Conservation (phyloP, 2,113 vertebrate species). For the Naja naja region DNA sequence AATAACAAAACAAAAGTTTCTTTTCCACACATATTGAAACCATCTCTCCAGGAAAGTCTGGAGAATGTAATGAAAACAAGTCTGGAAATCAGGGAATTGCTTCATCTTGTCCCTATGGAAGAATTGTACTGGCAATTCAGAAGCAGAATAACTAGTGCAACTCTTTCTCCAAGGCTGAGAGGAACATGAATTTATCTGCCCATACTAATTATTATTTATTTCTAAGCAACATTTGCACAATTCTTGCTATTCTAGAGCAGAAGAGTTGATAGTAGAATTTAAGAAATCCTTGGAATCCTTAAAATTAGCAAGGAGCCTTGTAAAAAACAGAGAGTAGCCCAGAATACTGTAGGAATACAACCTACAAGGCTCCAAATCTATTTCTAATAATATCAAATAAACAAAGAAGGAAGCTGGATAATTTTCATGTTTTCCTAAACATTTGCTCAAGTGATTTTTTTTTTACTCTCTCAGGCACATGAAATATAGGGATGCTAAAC, state of each 20-base stretch:
- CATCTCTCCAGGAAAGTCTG: background rate
- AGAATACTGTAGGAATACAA: background rate
- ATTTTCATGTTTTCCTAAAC: background rate
- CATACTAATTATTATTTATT: background rate
- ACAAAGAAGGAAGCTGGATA: background rate
- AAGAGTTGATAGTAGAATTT: background rate
- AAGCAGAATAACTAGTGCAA: background rate
- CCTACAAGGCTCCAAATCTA: background rate
- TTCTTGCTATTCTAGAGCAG: background rate
- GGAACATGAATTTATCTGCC: background rate
- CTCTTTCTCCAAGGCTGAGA: background rate
- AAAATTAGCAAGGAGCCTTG: background rate
- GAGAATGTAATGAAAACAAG: background rate
- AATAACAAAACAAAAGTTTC: background rate
- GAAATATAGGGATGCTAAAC: background rate
- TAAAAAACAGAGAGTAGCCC: background rate
- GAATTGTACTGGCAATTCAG: background rate
- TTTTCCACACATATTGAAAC: background rate
- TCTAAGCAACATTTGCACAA: background rate
- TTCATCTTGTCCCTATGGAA: background rate
- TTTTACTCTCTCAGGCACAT: background rate
- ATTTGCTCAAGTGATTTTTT: background rate
- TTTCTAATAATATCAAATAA: background rate
- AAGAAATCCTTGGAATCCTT: background rate
- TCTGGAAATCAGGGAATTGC: background rate